A percentile compares a stretch with the other conserved stretches of the same genome.
Evolutionary conservation across 2,797 vertebrate species (phyloP).

Genomic region (Podargus strigoides): DNA sequence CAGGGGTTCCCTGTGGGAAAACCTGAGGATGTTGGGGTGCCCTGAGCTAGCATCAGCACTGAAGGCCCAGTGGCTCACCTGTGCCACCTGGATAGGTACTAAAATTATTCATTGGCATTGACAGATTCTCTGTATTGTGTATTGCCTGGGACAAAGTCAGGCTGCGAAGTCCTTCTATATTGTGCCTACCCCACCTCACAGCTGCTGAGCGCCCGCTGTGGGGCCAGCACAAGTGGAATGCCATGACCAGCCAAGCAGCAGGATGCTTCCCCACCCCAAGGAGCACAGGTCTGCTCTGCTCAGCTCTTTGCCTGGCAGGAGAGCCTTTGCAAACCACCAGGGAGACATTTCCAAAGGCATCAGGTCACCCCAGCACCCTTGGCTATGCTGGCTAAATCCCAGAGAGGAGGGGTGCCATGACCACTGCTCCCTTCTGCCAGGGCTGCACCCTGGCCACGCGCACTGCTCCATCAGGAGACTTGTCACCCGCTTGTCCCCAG

Average conservation of each 20-base stretch:
- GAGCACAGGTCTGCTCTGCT: not conserved
- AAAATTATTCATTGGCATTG: not conserved
- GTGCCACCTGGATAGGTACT: not conserved
- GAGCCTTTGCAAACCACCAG: not conserved
- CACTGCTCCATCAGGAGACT: not conserved
- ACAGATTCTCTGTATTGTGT: not conserved
- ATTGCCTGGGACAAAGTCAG: not conserved
- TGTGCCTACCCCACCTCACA: not conserved
- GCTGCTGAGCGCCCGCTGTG: not conserved
- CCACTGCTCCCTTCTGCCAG: not conserved
- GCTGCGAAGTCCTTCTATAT: not conserved
- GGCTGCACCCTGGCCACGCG: fast-evolving
- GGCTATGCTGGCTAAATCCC: not conserved
- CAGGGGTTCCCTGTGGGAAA: not conserved
- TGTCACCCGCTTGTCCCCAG: not conserved
- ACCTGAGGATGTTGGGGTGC: not conserved
- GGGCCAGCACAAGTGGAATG: not conserved
- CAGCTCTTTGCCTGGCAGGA: not conserved
- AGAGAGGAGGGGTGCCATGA: not conserved
- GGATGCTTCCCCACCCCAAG: not conserved
- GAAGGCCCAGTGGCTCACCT: not conserved
- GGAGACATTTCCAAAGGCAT: not conserved
- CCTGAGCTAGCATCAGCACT: not conserved
- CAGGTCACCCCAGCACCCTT: not conserved
- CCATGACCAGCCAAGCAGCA: not conserved